A percentile compares a stretch with the other conserved stretches of the same genome.
These are phyloP conservation scores for Siniperca chuatsi DNA, from an alignment of 2,113 vertebrate genomes.

Conservation along the genomic window DNA sequence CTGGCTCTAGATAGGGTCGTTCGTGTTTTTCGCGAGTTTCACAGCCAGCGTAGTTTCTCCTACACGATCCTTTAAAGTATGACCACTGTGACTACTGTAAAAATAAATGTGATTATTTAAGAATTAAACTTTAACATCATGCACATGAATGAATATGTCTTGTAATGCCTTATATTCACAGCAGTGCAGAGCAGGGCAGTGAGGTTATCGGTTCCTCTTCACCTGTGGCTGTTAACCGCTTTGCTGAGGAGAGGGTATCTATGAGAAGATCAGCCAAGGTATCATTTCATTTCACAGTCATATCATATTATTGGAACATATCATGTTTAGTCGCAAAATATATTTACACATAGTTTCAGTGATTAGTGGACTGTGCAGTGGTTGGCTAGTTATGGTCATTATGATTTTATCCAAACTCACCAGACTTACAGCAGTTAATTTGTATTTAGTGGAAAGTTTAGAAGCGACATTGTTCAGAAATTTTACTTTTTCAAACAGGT, in stretches of 20 bases:
- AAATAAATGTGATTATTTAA: background rate
- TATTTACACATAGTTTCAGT: background rate
- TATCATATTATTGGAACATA: background rate
- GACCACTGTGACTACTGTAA: background rate
- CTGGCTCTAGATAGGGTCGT: no score
- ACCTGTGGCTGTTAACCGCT: slow-evolving; percentile 74
- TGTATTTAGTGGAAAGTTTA: background rate
- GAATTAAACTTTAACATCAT: background rate
- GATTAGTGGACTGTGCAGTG: background rate
- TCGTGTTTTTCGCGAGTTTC: no score
- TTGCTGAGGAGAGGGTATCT: slow-evolving; percentile 80
- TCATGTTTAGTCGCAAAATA: background rate
- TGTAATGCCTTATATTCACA: slow-evolving; percentile 43
- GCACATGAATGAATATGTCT: background rate
- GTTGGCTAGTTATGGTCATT: background rate
- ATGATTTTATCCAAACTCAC: background rate
- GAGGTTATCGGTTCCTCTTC: slow-evolving; percentile 78
- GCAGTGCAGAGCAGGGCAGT: slow-evolving; percentile 72
- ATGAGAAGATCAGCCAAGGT: slow-evolving; percentile 86
- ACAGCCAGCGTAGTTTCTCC: no score
- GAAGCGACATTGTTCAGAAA: background rate
- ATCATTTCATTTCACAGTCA: background rate
- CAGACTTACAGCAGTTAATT: background rate
- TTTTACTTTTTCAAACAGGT: background rate
- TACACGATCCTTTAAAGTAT: background rate